Evolutionary conservation across 2,113 vertebrate species (phyloP), one percentile per base, ranked within the genome.

Genomic region (Lucifuga dentata): DNA sequence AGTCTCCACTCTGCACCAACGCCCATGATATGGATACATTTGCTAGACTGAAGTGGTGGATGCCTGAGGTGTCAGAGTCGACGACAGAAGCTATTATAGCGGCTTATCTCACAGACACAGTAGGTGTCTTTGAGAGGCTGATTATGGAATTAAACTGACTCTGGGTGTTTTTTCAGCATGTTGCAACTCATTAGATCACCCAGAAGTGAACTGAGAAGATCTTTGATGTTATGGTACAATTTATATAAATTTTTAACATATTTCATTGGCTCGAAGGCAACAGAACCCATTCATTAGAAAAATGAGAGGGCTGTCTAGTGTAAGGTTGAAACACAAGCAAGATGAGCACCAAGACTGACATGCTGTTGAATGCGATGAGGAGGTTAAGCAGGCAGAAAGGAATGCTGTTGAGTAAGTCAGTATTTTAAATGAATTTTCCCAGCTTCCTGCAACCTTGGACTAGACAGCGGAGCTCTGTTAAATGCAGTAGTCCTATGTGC

Each of bases 81-180:
- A 5, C 49, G 46, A 78, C 48, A 57, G 40, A 2, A 65, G 12
- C 60, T 66, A 77, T 72, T 7, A 51, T 67, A 49, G 48, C 51
- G 33, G 2, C 35, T 76, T 70, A 84, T 87, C 80, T 76, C 41
- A 36, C 11, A 36, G 2, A 17, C 23, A 12, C 4, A 15, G 33
- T 16, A 20, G 46, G 33, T 59, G 56, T 38, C 13, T 36, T 11
- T 12, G 51, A 49, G 16, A 11, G 15, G 8, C 19, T n/a, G 20
- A n/a, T n/a, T n/a, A n/a, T n/a, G n/a, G n/a, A n/a, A n/a, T n/a
- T n/a, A n/a, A n/a, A n/a, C n/a, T n/a, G n/a, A n/a, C n/a, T n/a
- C n/a, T n/a, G n/a, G n/a, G n/a, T n/a, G n/a, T n/a, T n/a, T n/a
- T 35, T 39, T 16, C 5, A 11, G 21, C 38, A 17, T 40, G 26